Percentiles rank a stretch among this genome's conserved stretches.
phyloP scores from a whole-genome alignment of 2,888 invertebrate species.

The Alloscopus bannaensis region DNA sequence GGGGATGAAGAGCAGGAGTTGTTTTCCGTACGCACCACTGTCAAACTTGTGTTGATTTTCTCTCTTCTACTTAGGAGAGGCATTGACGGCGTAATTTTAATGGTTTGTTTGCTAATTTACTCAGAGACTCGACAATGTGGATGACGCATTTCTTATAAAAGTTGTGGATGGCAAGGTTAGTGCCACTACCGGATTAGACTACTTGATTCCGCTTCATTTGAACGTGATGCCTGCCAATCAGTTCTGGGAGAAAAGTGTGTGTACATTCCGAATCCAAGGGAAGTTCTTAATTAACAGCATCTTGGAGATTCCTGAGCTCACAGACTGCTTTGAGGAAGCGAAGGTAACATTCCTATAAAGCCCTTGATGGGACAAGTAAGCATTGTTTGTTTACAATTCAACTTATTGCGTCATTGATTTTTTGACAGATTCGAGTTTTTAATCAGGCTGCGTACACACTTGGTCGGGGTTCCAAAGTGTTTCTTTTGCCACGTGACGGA shows the following conservation, averaged over 20 bases:
- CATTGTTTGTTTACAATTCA: not conserved
- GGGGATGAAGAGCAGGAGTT: constrained; percentile 69
- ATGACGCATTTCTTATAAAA: constrained; percentile 68
- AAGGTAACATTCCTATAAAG: constrained; percentile 63
- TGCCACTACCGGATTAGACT: constrained; percentile 69
- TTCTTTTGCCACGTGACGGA: constrained; percentile 63
- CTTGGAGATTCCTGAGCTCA: constrained; percentile 69
- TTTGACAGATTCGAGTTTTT: constrained; percentile 61
- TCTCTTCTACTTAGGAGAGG: too few relatives aligned
- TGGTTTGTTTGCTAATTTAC: too few relatives aligned
- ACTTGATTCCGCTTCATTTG: constrained; percentile 61
- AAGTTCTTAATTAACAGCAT: constrained; percentile 68
- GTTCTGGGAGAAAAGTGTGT: constrained; percentile 70
- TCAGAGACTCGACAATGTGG: constrained; percentile 68
- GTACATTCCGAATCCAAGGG: constrained; percentile 72
- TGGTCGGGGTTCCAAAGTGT: constrained; percentile 52
- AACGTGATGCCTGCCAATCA: constrained; percentile 62
- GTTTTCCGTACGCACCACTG: constrained; percentile 60
- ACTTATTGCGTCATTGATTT: not conserved
- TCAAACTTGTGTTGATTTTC: constrained; percentile 1
- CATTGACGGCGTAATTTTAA: too few relatives aligned
- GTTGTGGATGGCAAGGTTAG: constrained; percentile 68
- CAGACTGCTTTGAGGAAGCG: constrained; percentile 67
- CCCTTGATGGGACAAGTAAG: not conserved
- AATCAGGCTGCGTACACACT: constrained; percentile 70